Conservation (phyloP, 2,797 vertebrate species). For the Cephalopachus bancanus region DNA sequence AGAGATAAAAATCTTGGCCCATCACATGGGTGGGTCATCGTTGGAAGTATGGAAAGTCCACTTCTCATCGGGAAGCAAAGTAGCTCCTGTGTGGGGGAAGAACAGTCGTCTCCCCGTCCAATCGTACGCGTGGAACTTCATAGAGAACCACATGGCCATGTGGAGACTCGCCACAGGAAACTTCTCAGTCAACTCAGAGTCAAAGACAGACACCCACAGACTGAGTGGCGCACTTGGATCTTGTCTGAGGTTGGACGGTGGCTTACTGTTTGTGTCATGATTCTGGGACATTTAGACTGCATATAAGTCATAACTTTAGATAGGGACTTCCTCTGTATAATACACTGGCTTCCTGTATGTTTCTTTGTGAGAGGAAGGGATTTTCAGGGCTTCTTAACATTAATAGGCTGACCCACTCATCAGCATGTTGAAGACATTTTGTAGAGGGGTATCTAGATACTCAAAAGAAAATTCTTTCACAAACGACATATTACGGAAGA, state of each 20-base stretch:
- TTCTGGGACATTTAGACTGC: not conserved
- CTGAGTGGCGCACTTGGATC: not conserved
- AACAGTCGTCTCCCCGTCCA: not conserved
- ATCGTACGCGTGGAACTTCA: not conserved
- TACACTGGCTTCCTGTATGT: not conserved
- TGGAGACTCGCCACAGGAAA: not conserved
- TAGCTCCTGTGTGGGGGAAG: not conserved
- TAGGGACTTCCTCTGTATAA: not conserved
- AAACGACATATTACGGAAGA: not conserved
- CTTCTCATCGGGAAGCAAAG: not conserved
- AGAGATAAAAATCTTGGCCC: not conserved
- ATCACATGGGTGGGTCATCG: not conserved
- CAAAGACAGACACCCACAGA: not conserved
- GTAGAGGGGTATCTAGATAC: not conserved
- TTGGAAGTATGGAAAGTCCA: not conserved
- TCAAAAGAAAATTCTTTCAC: constrained; percentile 4
- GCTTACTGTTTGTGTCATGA: not conserved
- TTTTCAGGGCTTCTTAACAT: not conserved
- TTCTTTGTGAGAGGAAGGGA: not conserved
- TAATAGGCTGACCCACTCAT: not conserved
- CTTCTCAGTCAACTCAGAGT: not conserved
- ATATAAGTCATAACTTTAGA: not conserved
- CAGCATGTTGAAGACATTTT: not conserved
- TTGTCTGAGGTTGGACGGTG: not conserved
- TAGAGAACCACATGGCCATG: not conserved